A percentile compares a stretch with the other conserved stretches of the same genome.
These are phyloP conservation scores for Kradibia gibbosae DNA, from an alignment of 1,140 invertebrate genomes.

Conservation along the genomic window DNA sequence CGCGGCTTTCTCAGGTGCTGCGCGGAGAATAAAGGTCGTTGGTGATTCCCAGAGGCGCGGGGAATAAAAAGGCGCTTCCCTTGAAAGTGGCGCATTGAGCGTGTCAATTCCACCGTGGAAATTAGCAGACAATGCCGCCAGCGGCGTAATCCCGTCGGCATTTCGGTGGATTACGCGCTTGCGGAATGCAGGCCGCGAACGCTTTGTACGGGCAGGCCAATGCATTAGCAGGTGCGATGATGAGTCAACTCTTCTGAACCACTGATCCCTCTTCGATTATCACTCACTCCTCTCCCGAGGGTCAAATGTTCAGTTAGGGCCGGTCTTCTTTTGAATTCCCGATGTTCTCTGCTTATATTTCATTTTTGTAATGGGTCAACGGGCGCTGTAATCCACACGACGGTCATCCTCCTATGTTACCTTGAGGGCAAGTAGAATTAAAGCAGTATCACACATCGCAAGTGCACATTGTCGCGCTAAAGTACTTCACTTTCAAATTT, in stretches of 20 bases:
- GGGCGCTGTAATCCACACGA: neutral
- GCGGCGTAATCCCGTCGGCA: neutral
- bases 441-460: too few relatives aligned
- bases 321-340: too few relatives aligned
- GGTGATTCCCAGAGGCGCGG: constrained; percentile 1
- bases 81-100: constrained; percentile 14
- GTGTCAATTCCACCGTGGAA: constrained; percentile 40
- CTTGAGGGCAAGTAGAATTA: too few relatives aligned
- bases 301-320: neutral
- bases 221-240: neutral
- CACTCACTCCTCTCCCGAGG: neutral
- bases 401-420: too few relatives aligned
- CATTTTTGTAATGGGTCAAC: neutral
- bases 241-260: neutral
- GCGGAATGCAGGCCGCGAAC: neutral
- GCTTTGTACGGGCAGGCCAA: neutral
- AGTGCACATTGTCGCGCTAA: neutral
- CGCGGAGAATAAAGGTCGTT: neutral
- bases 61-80: constrained; percentile 20
- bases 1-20: constrained; percentile 34
- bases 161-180: constrained; percentile 6
- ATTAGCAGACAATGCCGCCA: constrained; percentile 47
- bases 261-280: neutral
- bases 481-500: neutral
- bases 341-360: too few relatives aligned